phyloP scores from a whole-genome alignment of 2,888 invertebrate species.

The Catotricha subobsoleta region DNA sequence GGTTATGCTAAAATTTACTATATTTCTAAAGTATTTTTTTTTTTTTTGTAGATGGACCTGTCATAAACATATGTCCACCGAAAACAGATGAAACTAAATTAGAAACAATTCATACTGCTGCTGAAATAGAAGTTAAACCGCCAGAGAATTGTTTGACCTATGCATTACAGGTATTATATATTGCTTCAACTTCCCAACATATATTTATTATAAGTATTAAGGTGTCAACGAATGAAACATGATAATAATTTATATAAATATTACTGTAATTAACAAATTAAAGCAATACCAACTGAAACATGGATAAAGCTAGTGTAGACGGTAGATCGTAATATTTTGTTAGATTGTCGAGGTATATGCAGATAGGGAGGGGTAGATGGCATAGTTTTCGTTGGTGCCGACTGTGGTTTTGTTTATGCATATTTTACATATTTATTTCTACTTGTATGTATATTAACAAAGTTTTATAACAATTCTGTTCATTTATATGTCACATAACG shows the following conservation, averaged over 20 bases:
- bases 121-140: slow-evolving; percentile 42
- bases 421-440: too few species aligned
- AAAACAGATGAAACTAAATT: slow-evolving; percentile 23
- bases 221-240: not conserved
- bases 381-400: too few species aligned
- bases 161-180: slow-evolving; percentile 48
- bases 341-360: too few species aligned
- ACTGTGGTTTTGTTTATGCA: too few species aligned
- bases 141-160: slow-evolving; percentile 40
- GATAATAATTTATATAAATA: slow-evolving; percentile 3
- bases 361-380: too few species aligned
- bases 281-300: not conserved
- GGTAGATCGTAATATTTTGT: too few species aligned
- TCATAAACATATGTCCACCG: slow-evolving; percentile 23
- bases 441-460: too few species aligned
- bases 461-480: too few species aligned
- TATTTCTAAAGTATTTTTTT: not conserved
- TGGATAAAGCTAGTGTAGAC: too few species aligned
- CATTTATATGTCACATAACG: too few species aligned
- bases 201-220: not conserved
- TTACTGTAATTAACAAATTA: slow-evolving; percentile 5
- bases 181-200: not conserved
- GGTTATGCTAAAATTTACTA: too few species aligned
- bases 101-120: slow-evolving; percentile 23
- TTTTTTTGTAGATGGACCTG: slow-evolving; percentile 6